Base-by-base conservation (phyloP, 2,797 vertebrate genomes). In the Galago senegalensis region DNA sequence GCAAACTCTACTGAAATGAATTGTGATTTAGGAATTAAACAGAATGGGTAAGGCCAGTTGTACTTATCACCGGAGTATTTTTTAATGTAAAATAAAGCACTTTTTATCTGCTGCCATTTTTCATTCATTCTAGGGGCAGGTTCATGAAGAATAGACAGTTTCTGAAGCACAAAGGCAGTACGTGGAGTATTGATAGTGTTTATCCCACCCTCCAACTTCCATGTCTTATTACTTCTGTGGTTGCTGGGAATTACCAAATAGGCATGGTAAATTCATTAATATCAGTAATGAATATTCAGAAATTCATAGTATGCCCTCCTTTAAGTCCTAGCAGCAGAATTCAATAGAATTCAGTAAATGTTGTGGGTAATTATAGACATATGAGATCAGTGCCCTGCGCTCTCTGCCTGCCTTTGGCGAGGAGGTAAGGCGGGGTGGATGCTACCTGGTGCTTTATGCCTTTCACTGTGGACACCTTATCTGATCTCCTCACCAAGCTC, bases 1-100 rank as follows among this genome's bases (percentile, higher is more conserved):
- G 73, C 58, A 88, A 7, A 67, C 60, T 67, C 75, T 40, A 10
- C 37, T 83, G 72, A 86, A 96, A 73, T 90, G 93, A 87, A 23
- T 23, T 25, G 16, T 77, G 75, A 89, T 37, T 58, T 17, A 18
- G 21, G 40, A 95, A 90, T 94, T 61, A 73, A 92, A 63, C 29
- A 40, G 65, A 73, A 34, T 89, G 49, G 11, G 20, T 46, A 13
- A 21, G 46, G 53, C 37, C 60, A 37, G 16, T 34, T 82, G 40
- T 77, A 40, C 8, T 79, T 58, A 31, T 53, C 81, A 95, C 76
- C 34, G 60, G 29, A 27, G 31, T 23, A 4, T 40, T 83, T 81
- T 79, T 11, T 73, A 67, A 5, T 70, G 0, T 80, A 61, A 53
- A 92, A n/a, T 70, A 25, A 27, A 16, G 12, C 8, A n/a, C 40